Evolutionary conservation across 2,113 vertebrate genomes (phyloP).

Genomic region (Oxyruncus cristatus): DNA sequence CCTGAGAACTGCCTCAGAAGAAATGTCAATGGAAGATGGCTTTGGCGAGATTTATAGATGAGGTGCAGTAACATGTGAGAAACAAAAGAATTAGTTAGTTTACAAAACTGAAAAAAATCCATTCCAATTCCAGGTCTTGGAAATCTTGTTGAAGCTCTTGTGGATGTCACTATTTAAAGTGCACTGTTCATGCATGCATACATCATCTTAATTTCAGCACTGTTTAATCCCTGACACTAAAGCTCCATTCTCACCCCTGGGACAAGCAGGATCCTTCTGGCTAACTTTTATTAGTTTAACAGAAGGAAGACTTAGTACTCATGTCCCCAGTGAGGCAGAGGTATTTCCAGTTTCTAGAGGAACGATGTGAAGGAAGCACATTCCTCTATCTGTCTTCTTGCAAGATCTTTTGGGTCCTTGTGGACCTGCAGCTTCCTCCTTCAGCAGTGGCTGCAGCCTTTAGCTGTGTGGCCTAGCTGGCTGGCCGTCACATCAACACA

Average conservation of each 20-base stretch:
- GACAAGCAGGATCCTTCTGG: not conserved
- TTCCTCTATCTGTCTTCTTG: not conserved
- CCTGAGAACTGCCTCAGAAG: not conserved
- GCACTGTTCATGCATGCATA: not conserved
- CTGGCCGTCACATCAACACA: not conserved
- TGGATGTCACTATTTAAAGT: fast-evolving
- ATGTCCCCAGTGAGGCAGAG: not conserved
- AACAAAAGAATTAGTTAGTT: not conserved
- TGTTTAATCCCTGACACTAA: not conserved
- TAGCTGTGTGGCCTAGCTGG: not conserved
- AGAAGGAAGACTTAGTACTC: not conserved
- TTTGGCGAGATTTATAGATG: not conserved
- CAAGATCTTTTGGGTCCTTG: not conserved
- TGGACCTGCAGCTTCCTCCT: not conserved
- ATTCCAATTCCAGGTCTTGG: not conserved
- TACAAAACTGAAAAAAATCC: not conserved
- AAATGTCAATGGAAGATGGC: not conserved
- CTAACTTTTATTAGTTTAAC: not conserved
- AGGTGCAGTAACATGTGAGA: not conserved
- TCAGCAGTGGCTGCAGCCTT: not conserved
- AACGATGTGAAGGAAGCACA: not conserved
- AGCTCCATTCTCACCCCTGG: not conserved
- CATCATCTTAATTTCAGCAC: not conserved
- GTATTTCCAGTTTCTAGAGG: not conserved
- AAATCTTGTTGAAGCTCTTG: not conserved